A percentile compares a stretch with the other conserved stretches of the same genome.
Conservation (phyloP, 2,113 vertebrate genomes). For the Trachemys scripta region DNA sequence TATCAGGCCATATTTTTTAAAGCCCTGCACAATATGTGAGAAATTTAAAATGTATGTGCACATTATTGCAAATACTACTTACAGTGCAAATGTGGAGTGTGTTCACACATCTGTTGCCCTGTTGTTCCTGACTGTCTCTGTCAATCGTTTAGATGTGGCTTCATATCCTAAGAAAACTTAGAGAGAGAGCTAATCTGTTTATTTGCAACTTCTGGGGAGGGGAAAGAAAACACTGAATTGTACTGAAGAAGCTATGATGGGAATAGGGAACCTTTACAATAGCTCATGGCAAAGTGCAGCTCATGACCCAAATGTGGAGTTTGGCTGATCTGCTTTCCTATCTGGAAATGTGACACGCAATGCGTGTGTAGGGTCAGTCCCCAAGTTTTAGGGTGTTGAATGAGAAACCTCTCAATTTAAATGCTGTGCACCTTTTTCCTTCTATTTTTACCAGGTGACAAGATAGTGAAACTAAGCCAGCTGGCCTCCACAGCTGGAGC, state of each 20-base stretch:
- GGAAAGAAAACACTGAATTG: too few species aligned
- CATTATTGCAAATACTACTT: not conserved
- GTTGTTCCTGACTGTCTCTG: not conserved
- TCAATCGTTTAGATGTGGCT: not conserved
- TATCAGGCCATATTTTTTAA: not conserved
- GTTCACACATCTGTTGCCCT: too few species aligned
- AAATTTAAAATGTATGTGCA: not conserved
- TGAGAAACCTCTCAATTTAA: not conserved
- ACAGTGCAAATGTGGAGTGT: not conserved
- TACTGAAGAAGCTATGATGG: too few species aligned
- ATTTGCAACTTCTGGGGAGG: too few species aligned
- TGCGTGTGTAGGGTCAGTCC: not conserved
- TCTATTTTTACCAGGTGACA: constrained; percentile 81
- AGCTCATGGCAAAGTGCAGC: not conserved
- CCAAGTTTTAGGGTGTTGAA: not conserved
- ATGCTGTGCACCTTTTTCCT: not conserved
- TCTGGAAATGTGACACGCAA: not conserved
- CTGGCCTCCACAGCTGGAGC: constrained; percentile 84
- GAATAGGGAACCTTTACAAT: not conserved
- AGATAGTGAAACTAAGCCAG: constrained; percentile 87
- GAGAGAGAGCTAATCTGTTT: too few species aligned
- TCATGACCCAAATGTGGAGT: not conserved
- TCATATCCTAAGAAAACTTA: too few species aligned
- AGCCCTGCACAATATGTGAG: not conserved
- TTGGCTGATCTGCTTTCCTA: not conserved